Conservation (phyloP, 2,113 vertebrate species). For the Leiothrix lutea region DNA sequence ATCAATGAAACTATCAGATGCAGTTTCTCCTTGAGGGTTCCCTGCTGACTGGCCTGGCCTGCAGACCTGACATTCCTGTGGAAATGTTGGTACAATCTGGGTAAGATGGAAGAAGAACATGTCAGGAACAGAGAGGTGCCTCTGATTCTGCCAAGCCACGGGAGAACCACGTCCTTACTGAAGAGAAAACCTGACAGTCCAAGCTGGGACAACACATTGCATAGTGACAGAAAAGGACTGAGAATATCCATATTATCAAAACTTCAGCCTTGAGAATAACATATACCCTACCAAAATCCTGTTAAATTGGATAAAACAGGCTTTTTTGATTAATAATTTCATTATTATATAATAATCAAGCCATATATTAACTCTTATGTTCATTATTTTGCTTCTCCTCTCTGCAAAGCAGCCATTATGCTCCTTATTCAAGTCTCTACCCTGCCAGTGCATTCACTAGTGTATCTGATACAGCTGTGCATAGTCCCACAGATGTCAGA, state of each 20-base stretch:
- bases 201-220: background rate
- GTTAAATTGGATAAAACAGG: background rate
- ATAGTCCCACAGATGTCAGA: background rate
- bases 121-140: background rate
- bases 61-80: background rate
- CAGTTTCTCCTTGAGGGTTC: background rate
- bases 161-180: background rate
- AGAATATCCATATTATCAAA: background rate
- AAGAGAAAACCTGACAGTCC: rapidly evolving
- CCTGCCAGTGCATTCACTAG: background rate
- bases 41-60: background rate
- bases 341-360: background rate
- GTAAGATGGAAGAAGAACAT: background rate
- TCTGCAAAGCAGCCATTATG: background rate
- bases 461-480: background rate
- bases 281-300: background rate
- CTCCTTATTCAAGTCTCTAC: background rate
- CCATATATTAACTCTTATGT: background rate
- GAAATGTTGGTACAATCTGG: background rate
- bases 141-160: background rate
- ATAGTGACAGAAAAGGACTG: background rate
- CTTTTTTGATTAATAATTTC: background rate
- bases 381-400: background rate
- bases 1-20: background rate
- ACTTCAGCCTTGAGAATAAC: background rate